phyloP scores from a whole-genome alignment of 2,888 invertebrate species.

The Loripinus fragilis region DNA sequence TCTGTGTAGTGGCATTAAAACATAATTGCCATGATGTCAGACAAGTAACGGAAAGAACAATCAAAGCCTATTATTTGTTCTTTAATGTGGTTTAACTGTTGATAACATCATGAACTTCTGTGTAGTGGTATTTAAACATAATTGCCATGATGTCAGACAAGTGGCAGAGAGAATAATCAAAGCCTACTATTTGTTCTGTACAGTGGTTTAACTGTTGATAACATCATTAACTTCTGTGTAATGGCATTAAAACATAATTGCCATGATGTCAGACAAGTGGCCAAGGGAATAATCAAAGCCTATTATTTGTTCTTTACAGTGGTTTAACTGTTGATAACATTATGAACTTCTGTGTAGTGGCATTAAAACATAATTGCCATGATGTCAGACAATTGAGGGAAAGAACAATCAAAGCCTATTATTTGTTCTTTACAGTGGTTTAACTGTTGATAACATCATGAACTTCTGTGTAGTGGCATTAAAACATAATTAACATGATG shows the following conservation, averaged over 20 bases:
- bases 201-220: slow-evolving; percentile 80
- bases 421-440: slow-evolving; percentile 72
- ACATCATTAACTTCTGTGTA: slow-evolving; percentile 81
- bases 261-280: slow-evolving; percentile 81
- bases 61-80: background rate
- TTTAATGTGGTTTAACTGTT: slow-evolving; percentile 76
- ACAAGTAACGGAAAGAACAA: slow-evolving; percentile 79
- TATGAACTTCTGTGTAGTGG: slow-evolving; percentile 81
- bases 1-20: slow-evolving; percentile 78
- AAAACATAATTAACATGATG: slow-evolving; percentile 80
- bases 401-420: slow-evolving; percentile 79
- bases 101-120: slow-evolving; percentile 82
- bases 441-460: slow-evolving; percentile 82
- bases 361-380: slow-evolving; percentile 79
- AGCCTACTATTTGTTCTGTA: slow-evolving; percentile 66
- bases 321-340: slow-evolving; percentile 81
- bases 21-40: slow-evolving; percentile 82
- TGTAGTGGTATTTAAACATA: slow-evolving; percentile 78
- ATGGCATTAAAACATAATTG: slow-evolving; percentile 78
- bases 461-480: slow-evolving; percentile 79
- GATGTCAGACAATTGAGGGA: slow-evolving; percentile 82
- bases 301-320: slow-evolving; percentile 63
- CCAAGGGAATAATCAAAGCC: slow-evolving; percentile 81
- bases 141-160: slow-evolving; percentile 80
- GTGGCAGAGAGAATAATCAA: slow-evolving; percentile 81